Evolutionary conservation across 1,140 invertebrate species (phyloP), one percentile per base, ranked within the genome.

Genomic region (Orius insidiosus): DNA sequence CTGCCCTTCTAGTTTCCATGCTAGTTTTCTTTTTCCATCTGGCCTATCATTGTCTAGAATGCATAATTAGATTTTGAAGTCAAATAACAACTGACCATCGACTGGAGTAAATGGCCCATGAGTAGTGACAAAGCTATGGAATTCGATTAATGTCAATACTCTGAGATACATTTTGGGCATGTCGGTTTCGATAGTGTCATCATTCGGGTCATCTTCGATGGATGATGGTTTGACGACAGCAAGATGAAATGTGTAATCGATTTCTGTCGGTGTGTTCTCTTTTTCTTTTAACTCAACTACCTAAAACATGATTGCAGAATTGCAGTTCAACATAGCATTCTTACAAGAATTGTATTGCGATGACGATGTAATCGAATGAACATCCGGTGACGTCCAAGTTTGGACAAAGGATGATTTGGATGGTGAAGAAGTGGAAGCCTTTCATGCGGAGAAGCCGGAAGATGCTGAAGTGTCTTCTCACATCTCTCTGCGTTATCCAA

Each of bases 401-500:
- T 77, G 24, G 72, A 71, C 44, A 92, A 68, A 7, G 81, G 78
- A 62, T 90, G 85, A 57, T 84, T 80, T 0, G 76, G 68, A 53
- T 79, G 69, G 55, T 78, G 71, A 1, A 88, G 64, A 9, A 96
- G 67, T 1, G 89, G 87, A 45, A 96, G 67, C 50, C 76, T 74
- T 58, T 90, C 85, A 40, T 78, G 76, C n/a, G 84, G 75, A 7
- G 79, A 80, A 0, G 88, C 87, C 5, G 87, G 86, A 24, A 96
- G 65, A 66, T 93, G 87, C 57, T 96, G 89, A 2, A 95, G 66
- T 0, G 90, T 94, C 64, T 93, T 94, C 56, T 94, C 88, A 58
- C 89, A 95, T 5, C 92, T 39, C 86, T 73, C 53, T 90, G 75
- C 4, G 84, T 86, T 45, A 96, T 75, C 85, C 90, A 95, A 58